Evolutionary conservation across 2,113 vertebrate genomes (phyloP), one percentile per base, ranked within the genome.

Genomic region (Forbesichthys papilliferus): DNA sequence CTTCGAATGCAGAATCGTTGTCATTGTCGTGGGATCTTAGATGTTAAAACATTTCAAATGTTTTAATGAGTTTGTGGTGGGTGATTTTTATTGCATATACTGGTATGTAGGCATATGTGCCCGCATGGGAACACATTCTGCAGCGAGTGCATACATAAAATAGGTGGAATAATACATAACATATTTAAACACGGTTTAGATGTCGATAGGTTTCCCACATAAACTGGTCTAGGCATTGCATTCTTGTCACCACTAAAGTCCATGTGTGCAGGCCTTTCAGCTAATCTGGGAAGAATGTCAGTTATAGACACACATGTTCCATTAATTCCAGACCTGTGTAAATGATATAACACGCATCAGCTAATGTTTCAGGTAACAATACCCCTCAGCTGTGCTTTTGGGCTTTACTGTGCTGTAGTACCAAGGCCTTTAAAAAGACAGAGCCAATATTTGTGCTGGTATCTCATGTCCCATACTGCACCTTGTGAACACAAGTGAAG

Each of bases 361-460:
- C 90, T 91, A 85, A 81, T 75, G 72, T 91, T 91, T 85, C 90
- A 90, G 88, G 87, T 90, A 90, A 90, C 88, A 72, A 60, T 85
- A 90, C 74, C 85, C 77, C 71, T 77, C 87, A 90, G 88, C 90
- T 91, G 88, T 74, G 83, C 73, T 71, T 27, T 66, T n/a, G 16
- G 86, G 84, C 83, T 89, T 86, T 79, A 76, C 84, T 80, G 80
- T 67, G 77, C 77, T 65, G 68, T 70, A 12, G 57, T 68, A 47
- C 27, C 75, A 48, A 16, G 11, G 62, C 72, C 74, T 76, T 82
- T 86, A 87, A 87, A 87, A 87, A 75, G 61, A 33, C 65, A 63
- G 74, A 75, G 77, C 66, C 68, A 71, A 7, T 36, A 61, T 65
- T 73, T 60, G 69, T 55, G 46, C 6, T 46, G 7, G n/a, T 67